A percentile compares a stretch with the other conserved stretches of the same genome.
phyloP scores from a whole-genome alignment of 2,888 invertebrate genomes.

The Dendrolimus houi region DNA sequence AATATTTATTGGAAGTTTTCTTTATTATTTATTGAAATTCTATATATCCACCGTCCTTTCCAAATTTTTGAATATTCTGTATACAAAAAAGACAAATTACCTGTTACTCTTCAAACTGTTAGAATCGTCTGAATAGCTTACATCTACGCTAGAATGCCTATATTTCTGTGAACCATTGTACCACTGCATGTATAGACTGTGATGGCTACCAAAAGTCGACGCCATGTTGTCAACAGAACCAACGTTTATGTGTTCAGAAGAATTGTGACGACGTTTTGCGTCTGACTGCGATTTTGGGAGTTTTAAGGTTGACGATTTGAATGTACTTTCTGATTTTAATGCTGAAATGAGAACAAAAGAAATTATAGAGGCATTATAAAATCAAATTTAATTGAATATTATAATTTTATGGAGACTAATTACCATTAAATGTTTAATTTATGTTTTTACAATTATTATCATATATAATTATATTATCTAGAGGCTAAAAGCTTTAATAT shows the following conservation, averaged over 20 bases:
- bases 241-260: constrained; percentile 53
- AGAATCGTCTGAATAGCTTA: constrained; percentile 81
- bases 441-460: no score
- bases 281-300: constrained; percentile 70
- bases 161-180: constrained; percentile 47
- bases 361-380: no score
- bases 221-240: constrained; percentile 42
- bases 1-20: no score
- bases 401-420: no score
- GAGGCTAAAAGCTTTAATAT: no score
- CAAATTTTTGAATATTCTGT: no score
- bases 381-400: no score
- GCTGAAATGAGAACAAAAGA: constrained; percentile 30
- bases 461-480: no score
- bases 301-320: constrained; percentile 51
- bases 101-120: constrained; percentile 80
- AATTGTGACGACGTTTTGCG: constrained; percentile 73
- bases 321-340: constrained; percentile 43
- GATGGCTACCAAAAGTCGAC: constrained; percentile 65
- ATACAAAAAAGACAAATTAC: constrained; percentile 29
- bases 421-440: no score
- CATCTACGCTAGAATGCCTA: constrained; percentile 63
- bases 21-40: no score
- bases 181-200: constrained; percentile 56
- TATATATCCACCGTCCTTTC: no score